phyloP scores from a whole-genome alignment of 2,113 vertebrate species.

The Pristiophorus japonicus region DNA sequence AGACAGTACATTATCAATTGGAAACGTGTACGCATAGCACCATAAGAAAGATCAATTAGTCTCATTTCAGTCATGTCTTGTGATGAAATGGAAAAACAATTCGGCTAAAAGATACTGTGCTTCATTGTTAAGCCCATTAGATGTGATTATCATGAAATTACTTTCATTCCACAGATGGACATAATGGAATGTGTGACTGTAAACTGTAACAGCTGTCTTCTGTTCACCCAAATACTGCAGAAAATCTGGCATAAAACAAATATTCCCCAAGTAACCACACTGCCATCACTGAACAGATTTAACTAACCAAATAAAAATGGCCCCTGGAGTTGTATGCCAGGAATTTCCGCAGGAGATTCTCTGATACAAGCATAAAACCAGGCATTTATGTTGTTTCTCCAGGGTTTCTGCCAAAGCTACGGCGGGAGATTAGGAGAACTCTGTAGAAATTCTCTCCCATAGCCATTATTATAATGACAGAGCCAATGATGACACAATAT shows the following conservation, averaged over 20 bases:
- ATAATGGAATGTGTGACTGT: neutral
- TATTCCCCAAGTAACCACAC: neutral
- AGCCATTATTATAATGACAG: neutral
- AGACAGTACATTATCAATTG: neutral
- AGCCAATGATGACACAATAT: neutral
- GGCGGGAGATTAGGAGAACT: neutral
- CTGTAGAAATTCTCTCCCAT: neutral
- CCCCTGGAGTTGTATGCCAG: neutral
- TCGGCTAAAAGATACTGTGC: neutral
- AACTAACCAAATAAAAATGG: neutral
- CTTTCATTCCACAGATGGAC: neutral
- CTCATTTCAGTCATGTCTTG: neutral
- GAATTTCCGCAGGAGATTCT: neutral
- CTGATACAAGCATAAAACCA: neutral
- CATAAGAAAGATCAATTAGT: neutral
- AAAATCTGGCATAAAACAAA: neutral
- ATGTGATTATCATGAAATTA: neutral
- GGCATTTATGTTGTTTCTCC: neutral
- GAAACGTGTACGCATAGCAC: neutral
- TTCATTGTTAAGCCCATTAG: neutral
- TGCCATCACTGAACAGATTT: neutral
- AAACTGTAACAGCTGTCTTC: neutral
- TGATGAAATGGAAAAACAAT: conserved; percentile 7
- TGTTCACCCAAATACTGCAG: neutral
- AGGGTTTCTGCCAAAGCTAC: neutral